A percentile compares a stretch with the other conserved stretches of the same genome.
Conservation (phyloP, 2,113 vertebrate species). For the Microtus richardsoni region DNA sequence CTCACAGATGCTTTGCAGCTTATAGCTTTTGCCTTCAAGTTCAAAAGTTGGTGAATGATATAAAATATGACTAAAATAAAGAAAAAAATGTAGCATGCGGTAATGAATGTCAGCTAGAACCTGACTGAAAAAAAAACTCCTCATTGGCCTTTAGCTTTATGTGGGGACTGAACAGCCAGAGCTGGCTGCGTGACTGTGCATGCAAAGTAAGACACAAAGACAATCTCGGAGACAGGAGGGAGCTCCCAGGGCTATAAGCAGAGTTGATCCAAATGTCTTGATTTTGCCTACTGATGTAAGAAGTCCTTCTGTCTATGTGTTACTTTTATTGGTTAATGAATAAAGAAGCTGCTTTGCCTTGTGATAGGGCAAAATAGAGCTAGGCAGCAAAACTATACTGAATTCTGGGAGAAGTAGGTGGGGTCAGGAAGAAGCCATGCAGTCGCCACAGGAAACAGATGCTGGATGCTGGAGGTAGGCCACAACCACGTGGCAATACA, state of each 20-base stretch:
- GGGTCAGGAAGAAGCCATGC: too few species aligned
- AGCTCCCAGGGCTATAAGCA: background rate
- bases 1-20: background rate
- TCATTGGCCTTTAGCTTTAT: background rate
- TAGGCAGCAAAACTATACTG: too few species aligned
- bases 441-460: too few species aligned
- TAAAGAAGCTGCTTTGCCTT: too few species aligned
- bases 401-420: too few species aligned
- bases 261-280: background rate
- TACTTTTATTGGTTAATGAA: too few species aligned
- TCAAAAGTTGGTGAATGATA: conserved; percentile 10
- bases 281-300: background rate
- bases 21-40: background rate
- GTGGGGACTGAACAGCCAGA: background rate
- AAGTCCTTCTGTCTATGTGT: too few species aligned
- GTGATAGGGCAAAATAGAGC: too few species aligned
- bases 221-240: background rate
- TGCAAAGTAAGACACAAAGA: background rate
- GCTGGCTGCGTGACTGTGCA: background rate
- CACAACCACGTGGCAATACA: too few species aligned
- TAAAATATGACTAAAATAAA: background rate
- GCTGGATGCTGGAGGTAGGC: too few species aligned
- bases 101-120: background rate
- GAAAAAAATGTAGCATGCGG: background rate
- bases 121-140: background rate